Conservation (phyloP, 2,888 invertebrate genomes). For the Chrysotoxum bicinctum region DNA sequence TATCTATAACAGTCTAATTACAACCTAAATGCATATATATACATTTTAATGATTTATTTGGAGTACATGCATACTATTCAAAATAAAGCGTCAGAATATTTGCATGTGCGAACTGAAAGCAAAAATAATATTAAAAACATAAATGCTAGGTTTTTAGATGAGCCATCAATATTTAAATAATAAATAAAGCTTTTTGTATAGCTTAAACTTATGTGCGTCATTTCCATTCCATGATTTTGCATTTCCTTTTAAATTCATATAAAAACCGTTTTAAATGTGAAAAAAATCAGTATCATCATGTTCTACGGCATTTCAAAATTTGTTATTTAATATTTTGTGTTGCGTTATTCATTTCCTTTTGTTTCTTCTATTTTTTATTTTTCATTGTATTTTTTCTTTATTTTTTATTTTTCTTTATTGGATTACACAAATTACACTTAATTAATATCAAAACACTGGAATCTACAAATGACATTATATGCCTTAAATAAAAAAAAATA, state of each 20-base stretch:
- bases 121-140: background rate
- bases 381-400: slow-evolving; percentile 56
- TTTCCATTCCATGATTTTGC: background rate
- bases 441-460: slow-evolving; percentile 62
- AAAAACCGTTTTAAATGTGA: background rate
- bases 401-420: slow-evolving; percentile 66
- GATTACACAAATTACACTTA: slow-evolving; percentile 81
- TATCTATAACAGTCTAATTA: too few relatives aligned
- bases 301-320: slow-evolving; percentile 44
- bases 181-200: background rate
- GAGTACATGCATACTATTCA: background rate
- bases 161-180: background rate
- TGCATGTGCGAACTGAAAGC: background rate
- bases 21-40: background rate
- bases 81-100: background rate
- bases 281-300: slow-evolving; percentile 25
- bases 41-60: background rate
- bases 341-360: slow-evolving; percentile 77
- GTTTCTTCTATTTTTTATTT: slow-evolving; percentile 72
- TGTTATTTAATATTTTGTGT: slow-evolving; percentile 37
- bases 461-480: slow-evolving; percentile 66
- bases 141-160: background rate
- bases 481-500: slow-evolving; percentile 50
- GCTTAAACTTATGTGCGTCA: background rate
- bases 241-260: background rate